Evolutionary conservation across 2,888 invertebrate species (phyloP).

Genomic region (Timandra comae): DNA sequence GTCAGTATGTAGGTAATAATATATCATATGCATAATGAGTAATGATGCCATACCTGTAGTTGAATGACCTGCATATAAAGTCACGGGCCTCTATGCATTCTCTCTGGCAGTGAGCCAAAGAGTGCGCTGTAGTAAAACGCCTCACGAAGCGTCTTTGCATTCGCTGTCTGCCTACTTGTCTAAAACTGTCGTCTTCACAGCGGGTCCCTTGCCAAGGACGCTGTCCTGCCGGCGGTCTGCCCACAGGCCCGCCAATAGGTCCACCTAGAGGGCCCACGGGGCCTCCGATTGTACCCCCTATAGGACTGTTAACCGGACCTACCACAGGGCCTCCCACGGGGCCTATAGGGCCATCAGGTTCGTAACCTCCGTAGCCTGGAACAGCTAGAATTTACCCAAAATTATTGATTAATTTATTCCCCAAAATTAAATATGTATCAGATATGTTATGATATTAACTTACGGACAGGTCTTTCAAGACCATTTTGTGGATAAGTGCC

Average conservation of each 20-base stretch:
- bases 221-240: slow-evolving; percentile 53
- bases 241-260: slow-evolving; percentile 47
- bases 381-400: slow-evolving; percentile 17
- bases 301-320: slow-evolving; percentile 39
- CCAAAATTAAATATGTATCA: neutral
- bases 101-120: slow-evolving; percentile 87
- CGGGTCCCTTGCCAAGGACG: slow-evolving; percentile 75
- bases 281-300: slow-evolving; percentile 27
- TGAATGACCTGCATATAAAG: slow-evolving; percentile 91
- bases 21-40: too few species aligned
- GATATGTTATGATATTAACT: slow-evolving; percentile 4
- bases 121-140: slow-evolving; percentile 83
- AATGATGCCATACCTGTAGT: slow-evolving; percentile 79
- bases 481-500: slow-evolving; percentile 66
- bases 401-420: slow-evolving; percentile 5
- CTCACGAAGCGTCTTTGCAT: slow-evolving; percentile 87
- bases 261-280: slow-evolving; percentile 45
- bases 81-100: slow-evolving; percentile 89
- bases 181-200: slow-evolving; percentile 90
- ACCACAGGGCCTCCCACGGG: slow-evolving; percentile 41
- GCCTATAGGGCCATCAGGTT: slow-evolving; percentile 55
- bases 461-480: slow-evolving; percentile 59
- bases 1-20: too few species aligned
- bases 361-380: slow-evolving; percentile 49
- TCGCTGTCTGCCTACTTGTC: slow-evolving; percentile 88